These are phyloP conservation scores for Ormia ochracea DNA, from an alignment of 2,888 invertebrate genomes.

Conservation along the genomic window DNA sequence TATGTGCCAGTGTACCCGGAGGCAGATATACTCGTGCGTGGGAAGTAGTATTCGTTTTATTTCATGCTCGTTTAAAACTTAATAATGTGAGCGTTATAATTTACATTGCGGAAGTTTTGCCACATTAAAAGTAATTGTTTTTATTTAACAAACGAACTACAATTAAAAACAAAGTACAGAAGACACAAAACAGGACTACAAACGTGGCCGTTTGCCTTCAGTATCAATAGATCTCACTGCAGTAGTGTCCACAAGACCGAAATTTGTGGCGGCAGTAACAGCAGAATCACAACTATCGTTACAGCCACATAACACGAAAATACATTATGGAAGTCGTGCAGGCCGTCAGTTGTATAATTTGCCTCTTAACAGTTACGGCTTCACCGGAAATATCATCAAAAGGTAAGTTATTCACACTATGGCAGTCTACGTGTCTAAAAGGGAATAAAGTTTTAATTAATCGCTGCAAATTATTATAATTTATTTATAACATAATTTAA, in stretches of 20 bases:
- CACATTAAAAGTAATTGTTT: constrained; percentile 43
- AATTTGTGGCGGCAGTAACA: constrained; percentile 29
- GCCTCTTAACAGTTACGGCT: constrained; percentile 69
- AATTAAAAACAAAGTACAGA: neutral
- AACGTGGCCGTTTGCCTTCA: too few species aligned
- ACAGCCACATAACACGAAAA: constrained; percentile 45
- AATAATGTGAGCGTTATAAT: constrained; percentile 54
- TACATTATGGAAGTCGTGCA: constrained; percentile 65
- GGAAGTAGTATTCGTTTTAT: constrained; percentile 8
- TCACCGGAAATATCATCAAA: constrained; percentile 74
- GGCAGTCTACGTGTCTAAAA: neutral
- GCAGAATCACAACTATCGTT: constrained; percentile 44
- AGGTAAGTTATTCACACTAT: constrained; percentile 66
- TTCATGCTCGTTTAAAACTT: constrained; percentile 47
- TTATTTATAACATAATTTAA: neutral
- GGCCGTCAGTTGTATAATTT: constrained; percentile 67
- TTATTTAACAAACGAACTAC: constrained; percentile 10
- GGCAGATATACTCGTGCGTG: neutral
- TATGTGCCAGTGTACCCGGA: neutral
- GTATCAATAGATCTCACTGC: constrained; percentile 17
- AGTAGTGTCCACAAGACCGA: constrained; percentile 1
- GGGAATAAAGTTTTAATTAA: neutral
- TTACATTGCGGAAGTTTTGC: constrained; percentile 59
- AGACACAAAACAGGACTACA: too few species aligned
- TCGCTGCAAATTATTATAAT: neutral